Percentiles rank a stretch among this genome's conserved stretches.
phyloP scores from a whole-genome alignment of 2,113 vertebrate species.

The Pituophis catenifer region DNA sequence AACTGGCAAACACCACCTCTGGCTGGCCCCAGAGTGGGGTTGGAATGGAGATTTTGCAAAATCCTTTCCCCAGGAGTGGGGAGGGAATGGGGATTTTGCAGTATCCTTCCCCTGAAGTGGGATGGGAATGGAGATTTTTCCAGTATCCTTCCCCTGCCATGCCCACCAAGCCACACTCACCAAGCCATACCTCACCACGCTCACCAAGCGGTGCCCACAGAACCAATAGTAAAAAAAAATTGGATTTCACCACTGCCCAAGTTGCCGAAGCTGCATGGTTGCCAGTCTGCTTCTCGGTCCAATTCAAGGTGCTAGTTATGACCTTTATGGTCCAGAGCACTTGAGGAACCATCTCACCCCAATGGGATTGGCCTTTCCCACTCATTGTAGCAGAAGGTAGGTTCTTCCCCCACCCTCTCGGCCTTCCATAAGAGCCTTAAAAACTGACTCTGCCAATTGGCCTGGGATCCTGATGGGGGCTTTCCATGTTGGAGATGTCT shows the following conservation, averaged over 20 bases:
- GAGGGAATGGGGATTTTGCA: too few relatives aligned
- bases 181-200: too few relatives aligned
- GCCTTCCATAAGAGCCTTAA: background rate
- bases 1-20: too few relatives aligned
- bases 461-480: background rate
- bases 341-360: background rate
- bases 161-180: too few relatives aligned
- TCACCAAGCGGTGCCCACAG: too few relatives aligned
- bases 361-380: background rate
- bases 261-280: background rate
- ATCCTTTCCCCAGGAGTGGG: too few relatives aligned
- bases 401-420: background rate
- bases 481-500: background rate
- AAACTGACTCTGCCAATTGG: background rate
- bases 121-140: too few relatives aligned
- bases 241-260: background rate
- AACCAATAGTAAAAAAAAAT: too few relatives aligned
- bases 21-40: too few relatives aligned
- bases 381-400: background rate
- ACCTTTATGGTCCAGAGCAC: background rate
- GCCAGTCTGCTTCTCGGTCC: background rate
- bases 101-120: too few relatives aligned
- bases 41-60: too few relatives aligned
- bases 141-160: too few relatives aligned
- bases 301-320: background rate